Percentiles rank a stretch among this genome's conserved stretches.
Conservation (phyloP, 2,797 vertebrate genomes). For the Champsocephalus esox region DNA sequence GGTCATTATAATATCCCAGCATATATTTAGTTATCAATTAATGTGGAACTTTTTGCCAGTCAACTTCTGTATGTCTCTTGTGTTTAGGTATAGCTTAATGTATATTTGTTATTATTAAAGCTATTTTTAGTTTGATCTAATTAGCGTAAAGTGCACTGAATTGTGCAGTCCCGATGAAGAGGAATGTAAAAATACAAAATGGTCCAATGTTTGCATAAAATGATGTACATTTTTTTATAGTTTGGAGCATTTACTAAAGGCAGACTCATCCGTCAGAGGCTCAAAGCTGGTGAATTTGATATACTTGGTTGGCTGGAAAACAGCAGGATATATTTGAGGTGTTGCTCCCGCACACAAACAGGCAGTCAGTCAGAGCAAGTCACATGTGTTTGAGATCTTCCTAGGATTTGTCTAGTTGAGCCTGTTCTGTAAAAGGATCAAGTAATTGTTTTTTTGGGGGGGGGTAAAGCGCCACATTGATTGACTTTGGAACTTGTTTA, state of each 20-base stretch:
- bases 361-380: conserved; percentile 6
- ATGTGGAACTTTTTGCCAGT: background rate
- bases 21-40: background rate
- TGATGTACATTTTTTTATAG: conserved; percentile 1
- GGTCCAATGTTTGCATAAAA: background rate
- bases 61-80: background rate
- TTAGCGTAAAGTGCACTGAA: background rate
- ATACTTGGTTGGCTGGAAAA: conserved; percentile 30
- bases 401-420: conserved; percentile 63
- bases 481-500: conserved; percentile 54
- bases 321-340: conserved; percentile 27
- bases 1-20: background rate
- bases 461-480: conserved; percentile 43
- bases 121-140: background rate
- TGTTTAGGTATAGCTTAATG: background rate
- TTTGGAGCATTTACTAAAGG: conserved; percentile 3
- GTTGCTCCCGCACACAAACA: conserved; percentile 17
- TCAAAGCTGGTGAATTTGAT: conserved; percentile 31
- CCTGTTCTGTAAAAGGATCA: conserved; percentile 48
- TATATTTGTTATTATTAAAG: conserved; percentile 2
- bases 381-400: conserved; percentile 68
- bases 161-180: conserved; percentile 11
- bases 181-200: background rate
- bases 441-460: conserved; percentile 48
- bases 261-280: conserved; percentile 25